Evolutionary conservation across 2,113 vertebrate genomes (phyloP).

Genomic region (Eulacestoma nigropectus): DNA sequence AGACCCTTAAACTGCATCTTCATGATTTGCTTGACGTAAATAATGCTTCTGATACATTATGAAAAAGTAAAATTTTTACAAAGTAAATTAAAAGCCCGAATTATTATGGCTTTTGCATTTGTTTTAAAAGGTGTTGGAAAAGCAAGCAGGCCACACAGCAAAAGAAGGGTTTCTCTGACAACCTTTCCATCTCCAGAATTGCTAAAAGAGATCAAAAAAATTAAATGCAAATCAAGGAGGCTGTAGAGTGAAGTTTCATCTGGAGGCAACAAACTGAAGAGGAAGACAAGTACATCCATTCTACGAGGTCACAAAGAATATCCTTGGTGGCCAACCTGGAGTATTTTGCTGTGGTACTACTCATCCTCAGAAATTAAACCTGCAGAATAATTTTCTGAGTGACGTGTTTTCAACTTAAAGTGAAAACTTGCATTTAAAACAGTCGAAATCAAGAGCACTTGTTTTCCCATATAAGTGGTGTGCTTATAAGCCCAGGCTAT

Average conservation of each 20-base stretch:
- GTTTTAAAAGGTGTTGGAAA: not conserved
- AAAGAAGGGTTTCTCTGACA: not conserved
- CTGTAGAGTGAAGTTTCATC: not conserved
- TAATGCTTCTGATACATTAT: not conserved
- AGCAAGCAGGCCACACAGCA: not conserved
- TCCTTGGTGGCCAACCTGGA: not conserved
- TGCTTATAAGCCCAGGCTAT: not conserved
- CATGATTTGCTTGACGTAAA: not conserved
- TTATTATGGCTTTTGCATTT: not conserved
- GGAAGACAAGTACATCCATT: not conserved
- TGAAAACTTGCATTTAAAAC: not conserved
- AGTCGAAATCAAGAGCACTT: not conserved
- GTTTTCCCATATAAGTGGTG: not conserved
- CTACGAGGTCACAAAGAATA: not conserved
- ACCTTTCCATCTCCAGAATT: not conserved
- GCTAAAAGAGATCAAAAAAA: not conserved
- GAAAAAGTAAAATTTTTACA: not conserved
- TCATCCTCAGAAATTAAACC: not conserved
- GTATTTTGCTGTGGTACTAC: not conserved
- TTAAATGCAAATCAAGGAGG: not conserved
- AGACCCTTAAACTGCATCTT: rapidly evolving
- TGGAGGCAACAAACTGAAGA: not conserved
- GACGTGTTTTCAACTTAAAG: not conserved
- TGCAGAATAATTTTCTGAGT: not conserved
- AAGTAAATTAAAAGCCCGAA: not conserved